These are phyloP conservation scores for Mimumesa dahlbomi DNA, from an alignment of 2,888 invertebrate genomes.

Conservation along the genomic window DNA sequence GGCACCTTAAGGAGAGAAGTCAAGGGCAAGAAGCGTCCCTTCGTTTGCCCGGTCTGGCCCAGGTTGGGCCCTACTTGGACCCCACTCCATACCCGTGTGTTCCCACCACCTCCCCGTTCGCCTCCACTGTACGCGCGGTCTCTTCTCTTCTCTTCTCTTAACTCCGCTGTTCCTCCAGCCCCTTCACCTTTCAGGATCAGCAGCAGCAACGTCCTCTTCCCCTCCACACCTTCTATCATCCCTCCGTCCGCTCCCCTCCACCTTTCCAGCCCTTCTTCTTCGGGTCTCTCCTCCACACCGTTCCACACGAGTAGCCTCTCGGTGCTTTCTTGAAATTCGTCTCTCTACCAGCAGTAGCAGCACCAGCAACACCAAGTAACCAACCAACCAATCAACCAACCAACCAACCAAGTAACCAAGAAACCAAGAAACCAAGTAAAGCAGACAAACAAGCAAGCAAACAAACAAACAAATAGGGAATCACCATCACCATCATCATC, in stretches of 20 bases:
- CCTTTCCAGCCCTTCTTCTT: constrained; percentile 44
- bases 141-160: constrained; percentile 10
- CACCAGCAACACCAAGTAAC: constrained; percentile 32
- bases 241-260: constrained; percentile 36
- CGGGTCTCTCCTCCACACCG: constrained; percentile 43
- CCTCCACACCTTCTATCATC: constrained; percentile 47
- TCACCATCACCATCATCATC: constrained; percentile 21
- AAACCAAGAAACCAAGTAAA: not conserved
- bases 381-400: too few species aligned
- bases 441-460: not conserved
- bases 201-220: constrained; percentile 14
- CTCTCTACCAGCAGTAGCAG: constrained; percentile 51
- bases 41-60: constrained; percentile 50
- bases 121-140: constrained; percentile 28
- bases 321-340: constrained; percentile 68
- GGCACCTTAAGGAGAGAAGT: constrained; percentile 66
- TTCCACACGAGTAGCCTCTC: constrained; percentile 36
- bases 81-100: constrained; percentile 24
- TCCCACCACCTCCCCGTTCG: constrained; percentile 7
- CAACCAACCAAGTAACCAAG: too few species aligned
- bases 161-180: constrained; percentile 44
- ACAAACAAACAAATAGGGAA: not conserved
- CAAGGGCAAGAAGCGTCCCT: constrained; percentile 69
- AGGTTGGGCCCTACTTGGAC: constrained; percentile 49
- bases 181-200: constrained; percentile 36